Conservation (phyloP, 2,888 invertebrate genomes). For the Parthenolecanium corni region DNA sequence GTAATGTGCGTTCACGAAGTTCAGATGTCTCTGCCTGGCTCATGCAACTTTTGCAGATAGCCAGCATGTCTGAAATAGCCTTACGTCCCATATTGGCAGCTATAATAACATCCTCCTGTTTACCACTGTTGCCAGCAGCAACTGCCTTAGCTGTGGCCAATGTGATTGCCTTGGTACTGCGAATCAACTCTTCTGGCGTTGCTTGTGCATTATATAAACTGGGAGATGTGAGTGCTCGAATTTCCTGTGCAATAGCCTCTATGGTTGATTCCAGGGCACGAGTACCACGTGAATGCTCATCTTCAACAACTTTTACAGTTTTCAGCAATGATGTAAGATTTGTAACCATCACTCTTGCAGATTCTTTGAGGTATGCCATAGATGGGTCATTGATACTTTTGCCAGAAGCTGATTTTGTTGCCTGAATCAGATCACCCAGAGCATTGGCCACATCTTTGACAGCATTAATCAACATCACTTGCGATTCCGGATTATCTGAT, state of each 20-base stretch:
- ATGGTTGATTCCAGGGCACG: constrained; percentile 94
- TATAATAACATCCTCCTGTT: constrained; percentile 88
- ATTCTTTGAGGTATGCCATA: constrained; percentile 92
- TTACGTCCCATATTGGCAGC: constrained; percentile 92
- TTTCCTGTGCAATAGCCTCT: constrained; percentile 94
- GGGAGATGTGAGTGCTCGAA: constrained; percentile 51
- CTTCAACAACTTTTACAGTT: constrained; percentile 98
- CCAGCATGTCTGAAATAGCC: constrained; percentile 84
- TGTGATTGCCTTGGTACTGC: constrained; percentile 88
- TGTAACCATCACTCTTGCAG: constrained; percentile 95
- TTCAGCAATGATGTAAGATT: constrained; percentile 96
- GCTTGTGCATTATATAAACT: constrained; percentile 45
- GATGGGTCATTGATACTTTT: constrained; percentile 82
- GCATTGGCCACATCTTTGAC: constrained; percentile 97
- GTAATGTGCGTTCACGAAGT: constrained; percentile 39
- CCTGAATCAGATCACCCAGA: constrained; percentile 87
- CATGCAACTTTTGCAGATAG: constrained; percentile 55
- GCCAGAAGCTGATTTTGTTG: constrained; percentile 95
- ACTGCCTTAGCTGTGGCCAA: constrained; percentile 88
- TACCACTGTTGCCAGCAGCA: constrained; percentile 79
- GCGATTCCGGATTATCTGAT: constrained; percentile 86
- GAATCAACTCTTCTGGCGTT: constrained; percentile 83
- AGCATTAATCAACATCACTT: constrained; percentile 89
- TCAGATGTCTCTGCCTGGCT: constrained; percentile 26
- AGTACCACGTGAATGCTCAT: constrained; percentile 93